phyloP scores from a whole-genome alignment of 2,888 invertebrate species.

The Philonicus albiceps region DNA sequence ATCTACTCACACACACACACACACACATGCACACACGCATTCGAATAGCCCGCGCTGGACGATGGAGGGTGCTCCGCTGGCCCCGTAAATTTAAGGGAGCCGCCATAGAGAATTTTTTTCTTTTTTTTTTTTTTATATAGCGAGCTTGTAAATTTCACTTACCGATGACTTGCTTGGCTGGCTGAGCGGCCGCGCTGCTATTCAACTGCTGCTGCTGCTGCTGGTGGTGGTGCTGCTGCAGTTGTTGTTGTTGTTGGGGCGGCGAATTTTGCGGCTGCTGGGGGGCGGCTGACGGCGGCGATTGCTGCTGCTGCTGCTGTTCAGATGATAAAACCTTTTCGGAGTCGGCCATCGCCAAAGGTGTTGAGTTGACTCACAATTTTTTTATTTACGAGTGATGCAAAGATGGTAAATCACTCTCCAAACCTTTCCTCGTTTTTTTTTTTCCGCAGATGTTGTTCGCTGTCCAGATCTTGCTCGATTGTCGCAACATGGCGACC shows the following conservation, averaged over 20 bases:
- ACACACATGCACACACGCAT: too few species aligned
- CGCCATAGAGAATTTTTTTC: too few species aligned
- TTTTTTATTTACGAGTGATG: constrained; percentile 69
- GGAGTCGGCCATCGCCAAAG: constrained; percentile 98
- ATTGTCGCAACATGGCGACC: constrained; percentile 53
- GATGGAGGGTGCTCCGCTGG: not conserved
- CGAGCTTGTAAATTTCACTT: constrained; percentile 50
- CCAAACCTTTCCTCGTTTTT: constrained; percentile 69
- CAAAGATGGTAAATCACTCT: constrained; percentile 75
- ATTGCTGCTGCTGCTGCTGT: constrained; percentile 53
- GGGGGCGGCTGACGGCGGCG: constrained; percentile 64
- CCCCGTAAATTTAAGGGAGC: too few species aligned
- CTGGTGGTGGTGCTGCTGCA: constrained; percentile 54
- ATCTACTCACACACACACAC: not conserved
- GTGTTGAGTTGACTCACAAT: constrained; percentile 57
- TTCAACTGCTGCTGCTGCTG: constrained; percentile 59
- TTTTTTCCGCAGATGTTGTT: constrained; percentile 69
- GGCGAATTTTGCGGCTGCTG: constrained; percentile 57
- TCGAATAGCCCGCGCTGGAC: too few species aligned
- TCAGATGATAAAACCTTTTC: constrained; percentile 80
- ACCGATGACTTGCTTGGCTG: constrained; percentile 89
- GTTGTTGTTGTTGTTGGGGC: constrained; percentile 63
- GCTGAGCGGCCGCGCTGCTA: constrained; percentile 53
- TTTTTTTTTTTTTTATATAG: not conserved
- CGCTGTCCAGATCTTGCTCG: constrained; percentile 69